These are phyloP conservation scores for Psilopogon haemacephalus DNA, from an alignment of 2,113 vertebrate species.

Conservation along the genomic window DNA sequence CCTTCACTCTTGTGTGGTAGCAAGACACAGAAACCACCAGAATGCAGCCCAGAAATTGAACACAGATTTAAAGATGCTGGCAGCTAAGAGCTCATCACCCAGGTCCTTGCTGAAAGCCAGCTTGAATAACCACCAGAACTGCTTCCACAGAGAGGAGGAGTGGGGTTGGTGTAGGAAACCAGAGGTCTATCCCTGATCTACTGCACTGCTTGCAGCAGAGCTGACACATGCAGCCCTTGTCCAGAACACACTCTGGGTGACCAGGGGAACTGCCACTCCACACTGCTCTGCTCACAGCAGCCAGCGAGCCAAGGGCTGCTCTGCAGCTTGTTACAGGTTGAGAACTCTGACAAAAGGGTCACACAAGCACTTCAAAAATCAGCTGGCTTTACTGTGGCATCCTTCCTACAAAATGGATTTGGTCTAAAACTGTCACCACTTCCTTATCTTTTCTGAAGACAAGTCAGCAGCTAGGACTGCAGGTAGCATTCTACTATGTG, in stretches of 20 bases:
- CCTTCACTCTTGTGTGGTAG: background rate
- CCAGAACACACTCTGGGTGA: background rate
- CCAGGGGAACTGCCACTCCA: background rate
- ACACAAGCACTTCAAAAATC: background rate
- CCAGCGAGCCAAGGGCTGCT: background rate
- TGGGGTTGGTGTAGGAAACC: fast-evolving
- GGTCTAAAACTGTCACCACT: background rate
- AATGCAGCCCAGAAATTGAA: background rate
- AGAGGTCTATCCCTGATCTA: background rate
- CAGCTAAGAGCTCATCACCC: too few species aligned
- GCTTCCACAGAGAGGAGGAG: background rate
- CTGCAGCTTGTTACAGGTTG: fast-evolving
- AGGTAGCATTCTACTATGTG: background rate
- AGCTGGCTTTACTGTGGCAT: background rate
- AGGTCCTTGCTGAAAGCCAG: background rate
- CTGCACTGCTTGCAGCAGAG: background rate
- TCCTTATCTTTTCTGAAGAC: background rate
- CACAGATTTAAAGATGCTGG: background rate
- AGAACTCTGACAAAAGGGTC: background rate
- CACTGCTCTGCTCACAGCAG: background rate
- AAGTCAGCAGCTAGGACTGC: background rate
- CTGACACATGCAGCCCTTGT: background rate
- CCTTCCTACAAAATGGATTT: background rate
- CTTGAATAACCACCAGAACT: fast-evolving
- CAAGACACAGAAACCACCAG: background rate